These are phyloP conservation scores for Leucopsar rothschildi DNA, from an alignment of 2,113 vertebrate genomes.

Conservation along the genomic window DNA sequence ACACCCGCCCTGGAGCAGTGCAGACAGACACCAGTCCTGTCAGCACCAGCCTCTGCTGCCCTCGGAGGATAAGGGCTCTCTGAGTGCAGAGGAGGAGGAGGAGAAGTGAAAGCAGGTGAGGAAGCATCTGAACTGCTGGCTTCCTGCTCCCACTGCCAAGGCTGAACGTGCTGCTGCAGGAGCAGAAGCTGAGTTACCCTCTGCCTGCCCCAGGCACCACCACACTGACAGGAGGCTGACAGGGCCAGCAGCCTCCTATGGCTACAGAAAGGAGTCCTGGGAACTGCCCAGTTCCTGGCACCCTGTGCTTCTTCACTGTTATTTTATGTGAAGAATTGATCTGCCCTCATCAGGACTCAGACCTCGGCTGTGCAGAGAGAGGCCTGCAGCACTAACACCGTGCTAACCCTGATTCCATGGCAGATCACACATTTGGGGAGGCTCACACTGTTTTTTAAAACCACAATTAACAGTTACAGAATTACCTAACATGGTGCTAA, in stretches of 20 bases:
- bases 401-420: not conserved
- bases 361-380: not conserved
- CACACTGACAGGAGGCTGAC: not conserved
- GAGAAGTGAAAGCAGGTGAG: not conserved
- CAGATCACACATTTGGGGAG: not conserved
- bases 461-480: not conserved
- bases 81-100: not conserved
- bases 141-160: not conserved
- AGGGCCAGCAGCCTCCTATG: not conserved
- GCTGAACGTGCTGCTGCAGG: not conserved
- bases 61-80: constrained; percentile 3
- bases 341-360: not conserved
- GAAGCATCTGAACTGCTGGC: not conserved
- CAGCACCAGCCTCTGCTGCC: constrained; percentile 55
- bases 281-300: not conserved
- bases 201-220: not conserved
- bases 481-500: not conserved
- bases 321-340: not conserved
- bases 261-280: not conserved
- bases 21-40: not conserved
- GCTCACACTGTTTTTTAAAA: not conserved
- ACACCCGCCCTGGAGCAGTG: not conserved
- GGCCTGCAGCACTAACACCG: not conserved
- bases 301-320: not conserved
- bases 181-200: not conserved